These are phyloP conservation scores for Alca torda DNA, from an alignment of 2,797 vertebrate species.

Conservation along the genomic window DNA sequence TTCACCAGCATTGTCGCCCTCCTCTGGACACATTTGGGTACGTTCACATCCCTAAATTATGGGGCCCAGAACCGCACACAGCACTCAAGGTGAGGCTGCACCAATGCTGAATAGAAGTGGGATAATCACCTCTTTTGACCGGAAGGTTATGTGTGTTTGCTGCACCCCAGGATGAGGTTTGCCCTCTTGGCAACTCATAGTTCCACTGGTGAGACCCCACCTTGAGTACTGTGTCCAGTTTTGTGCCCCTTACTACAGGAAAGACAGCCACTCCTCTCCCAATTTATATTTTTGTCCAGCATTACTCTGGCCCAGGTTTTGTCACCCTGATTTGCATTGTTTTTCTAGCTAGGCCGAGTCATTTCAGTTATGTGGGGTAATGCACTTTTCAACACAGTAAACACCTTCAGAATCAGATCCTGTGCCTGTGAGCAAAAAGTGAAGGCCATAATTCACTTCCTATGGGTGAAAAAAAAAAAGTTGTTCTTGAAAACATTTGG, in stretches of 20 bases:
- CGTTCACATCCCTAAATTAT: background rate
- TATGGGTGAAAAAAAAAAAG: background rate
- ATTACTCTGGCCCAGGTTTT: background rate
- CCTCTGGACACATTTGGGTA: background rate
- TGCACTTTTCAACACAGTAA: background rate
- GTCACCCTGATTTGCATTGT: background rate
- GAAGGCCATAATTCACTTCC: background rate
- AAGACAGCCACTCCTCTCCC: background rate
- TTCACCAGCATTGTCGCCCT: background rate
- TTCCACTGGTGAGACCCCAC: too few species aligned
- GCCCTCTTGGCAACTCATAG: background rate
- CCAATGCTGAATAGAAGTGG: rapidly evolving
- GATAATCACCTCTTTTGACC: background rate
- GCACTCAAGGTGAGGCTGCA: too few species aligned
- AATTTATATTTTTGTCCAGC: rapidly evolving
- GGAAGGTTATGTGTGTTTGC: rapidly evolving
- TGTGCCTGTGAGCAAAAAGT: background rate
- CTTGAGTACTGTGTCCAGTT: too few species aligned
- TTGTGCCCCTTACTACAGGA: too few species aligned
- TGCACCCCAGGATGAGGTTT: rapidly evolving
- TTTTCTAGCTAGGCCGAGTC: background rate
- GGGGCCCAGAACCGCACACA: background rate
- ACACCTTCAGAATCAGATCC: background rate
- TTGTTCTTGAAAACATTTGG: background rate
- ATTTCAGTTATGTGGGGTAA: background rate